phyloP scores from a whole-genome alignment of 2,113 vertebrate genomes.

The Calyptomena viridis region DNA sequence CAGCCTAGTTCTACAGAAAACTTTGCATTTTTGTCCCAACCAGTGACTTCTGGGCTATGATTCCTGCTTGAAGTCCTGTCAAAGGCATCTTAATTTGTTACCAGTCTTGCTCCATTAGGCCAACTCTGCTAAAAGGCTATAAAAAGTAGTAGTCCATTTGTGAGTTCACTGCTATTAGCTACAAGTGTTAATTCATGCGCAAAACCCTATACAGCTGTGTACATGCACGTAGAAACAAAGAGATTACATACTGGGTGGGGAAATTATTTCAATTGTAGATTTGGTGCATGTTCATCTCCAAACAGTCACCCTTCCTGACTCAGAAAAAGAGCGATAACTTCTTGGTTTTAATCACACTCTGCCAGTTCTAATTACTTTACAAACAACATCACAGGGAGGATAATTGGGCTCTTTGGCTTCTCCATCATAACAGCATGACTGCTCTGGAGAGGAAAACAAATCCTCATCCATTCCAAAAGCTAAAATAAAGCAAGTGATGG shows the following conservation, averaged over 20 bases:
- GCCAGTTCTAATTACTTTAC: constrained; percentile 38
- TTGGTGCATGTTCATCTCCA: background rate
- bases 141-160: constrained; percentile 71
- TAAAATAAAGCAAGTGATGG: background rate
- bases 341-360: constrained; percentile 30
- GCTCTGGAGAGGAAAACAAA: background rate
- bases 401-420: constrained; percentile 13
- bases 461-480: background rate
- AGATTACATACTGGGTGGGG: background rate
- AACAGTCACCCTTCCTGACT: background rate
- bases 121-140: constrained; percentile 55
- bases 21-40: background rate
- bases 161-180: constrained; percentile 59
- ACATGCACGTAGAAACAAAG: background rate
- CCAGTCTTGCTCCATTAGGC: constrained; percentile 61
- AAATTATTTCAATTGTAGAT: background rate
- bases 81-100: constrained; percentile 52
- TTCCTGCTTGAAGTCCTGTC: constrained; percentile 28
- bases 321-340: constrained; percentile 14
- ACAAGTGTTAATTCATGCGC: constrained; percentile 46
- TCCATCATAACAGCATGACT: background rate
- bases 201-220: background rate
- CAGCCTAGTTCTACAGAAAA: background rate
- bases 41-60: background rate
- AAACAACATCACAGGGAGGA: background rate